A percentile compares a stretch with the other conserved stretches of the same genome.
Evolutionary conservation across 1,140 invertebrate species (phyloP).

Genomic region (Magallana ariakensis): DNA sequence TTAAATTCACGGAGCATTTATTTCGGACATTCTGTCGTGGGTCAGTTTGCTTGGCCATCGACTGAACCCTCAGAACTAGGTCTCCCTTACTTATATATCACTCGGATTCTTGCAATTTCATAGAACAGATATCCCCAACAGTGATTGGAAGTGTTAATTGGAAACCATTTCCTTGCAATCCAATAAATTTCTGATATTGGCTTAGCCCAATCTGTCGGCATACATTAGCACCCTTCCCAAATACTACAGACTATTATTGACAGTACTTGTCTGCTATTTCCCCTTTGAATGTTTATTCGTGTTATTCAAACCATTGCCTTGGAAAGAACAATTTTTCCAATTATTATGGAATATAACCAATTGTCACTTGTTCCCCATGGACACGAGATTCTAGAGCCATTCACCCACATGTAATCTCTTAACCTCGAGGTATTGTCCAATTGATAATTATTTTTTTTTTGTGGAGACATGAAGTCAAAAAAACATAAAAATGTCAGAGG

Average conservation of each 20-base stretch:
- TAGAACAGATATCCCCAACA: background rate
- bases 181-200: constrained; percentile 32
- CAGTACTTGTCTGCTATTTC: background rate
- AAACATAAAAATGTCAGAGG: background rate
- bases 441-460: background rate
- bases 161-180: constrained; percentile 31
- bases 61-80: background rate
- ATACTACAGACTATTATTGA: background rate
- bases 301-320: constrained; percentile 13
- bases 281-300: background rate
- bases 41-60: constrained; percentile 25
- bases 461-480: background rate
- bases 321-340: background rate
- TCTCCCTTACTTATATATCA: background rate
- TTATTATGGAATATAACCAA: too few species aligned
- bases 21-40: constrained; percentile 24
- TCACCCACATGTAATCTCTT: background rate
- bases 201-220: background rate
- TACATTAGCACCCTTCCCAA: constrained; percentile 23
- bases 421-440: background rate
- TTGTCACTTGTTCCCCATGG: too few species aligned
- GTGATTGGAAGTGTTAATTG: constrained; percentile 33
- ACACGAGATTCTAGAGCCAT: background rate
- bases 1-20: background rate
- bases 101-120: background rate